These are phyloP conservation scores for Tetragnatha versicolor DNA, from an alignment of 1,140 invertebrate genomes.

Conservation along the genomic window DNA sequence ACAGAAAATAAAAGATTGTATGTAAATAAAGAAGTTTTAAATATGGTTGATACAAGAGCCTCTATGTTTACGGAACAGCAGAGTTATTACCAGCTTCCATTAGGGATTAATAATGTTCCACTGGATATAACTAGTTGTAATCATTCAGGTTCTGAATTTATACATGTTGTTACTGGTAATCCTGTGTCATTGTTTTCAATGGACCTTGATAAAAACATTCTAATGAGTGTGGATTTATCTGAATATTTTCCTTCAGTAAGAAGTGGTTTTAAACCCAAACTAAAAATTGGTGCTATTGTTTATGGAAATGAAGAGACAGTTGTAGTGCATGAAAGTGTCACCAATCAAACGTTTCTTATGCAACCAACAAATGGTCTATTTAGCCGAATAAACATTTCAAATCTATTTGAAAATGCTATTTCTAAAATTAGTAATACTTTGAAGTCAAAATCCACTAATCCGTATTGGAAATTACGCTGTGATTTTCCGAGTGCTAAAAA, in stretches of 20 bases:
- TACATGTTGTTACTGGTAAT: slow-evolving; percentile 39
- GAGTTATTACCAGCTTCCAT: slow-evolving; percentile 1
- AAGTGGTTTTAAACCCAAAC: slow-evolving; percentile 40
- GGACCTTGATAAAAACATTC: background rate
- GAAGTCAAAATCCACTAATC: background rate
- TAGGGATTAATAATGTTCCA: slow-evolving; percentile 15
- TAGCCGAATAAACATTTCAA: slow-evolving; percentile 2
- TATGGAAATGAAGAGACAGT: slow-evolving; percentile 1
- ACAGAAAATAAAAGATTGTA: background rate
- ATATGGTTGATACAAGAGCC: slow-evolving; percentile 10
- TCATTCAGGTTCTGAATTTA: background rate
- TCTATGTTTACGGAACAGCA: slow-evolving; percentile 25
- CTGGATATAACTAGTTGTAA: background rate
- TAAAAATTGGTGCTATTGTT: slow-evolving; percentile 13
- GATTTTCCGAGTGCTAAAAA: slow-evolving; percentile 24
- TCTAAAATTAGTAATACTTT: slow-evolving; percentile 26
- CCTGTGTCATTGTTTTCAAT: slow-evolving; percentile 22
- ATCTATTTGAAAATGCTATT: slow-evolving; percentile 18
- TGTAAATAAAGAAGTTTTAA: background rate
- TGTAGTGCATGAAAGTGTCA: slow-evolving; percentile 34
- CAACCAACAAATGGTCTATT: slow-evolving; percentile 8
- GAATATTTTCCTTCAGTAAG: slow-evolving; percentile 26
- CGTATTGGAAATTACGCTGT: background rate
- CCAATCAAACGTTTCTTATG: slow-evolving; percentile 33
- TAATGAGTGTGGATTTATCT: slow-evolving; percentile 18